Base-by-base conservation (phyloP, 2,113 vertebrate genomes). In the Anthoscopus minutus region DNA sequence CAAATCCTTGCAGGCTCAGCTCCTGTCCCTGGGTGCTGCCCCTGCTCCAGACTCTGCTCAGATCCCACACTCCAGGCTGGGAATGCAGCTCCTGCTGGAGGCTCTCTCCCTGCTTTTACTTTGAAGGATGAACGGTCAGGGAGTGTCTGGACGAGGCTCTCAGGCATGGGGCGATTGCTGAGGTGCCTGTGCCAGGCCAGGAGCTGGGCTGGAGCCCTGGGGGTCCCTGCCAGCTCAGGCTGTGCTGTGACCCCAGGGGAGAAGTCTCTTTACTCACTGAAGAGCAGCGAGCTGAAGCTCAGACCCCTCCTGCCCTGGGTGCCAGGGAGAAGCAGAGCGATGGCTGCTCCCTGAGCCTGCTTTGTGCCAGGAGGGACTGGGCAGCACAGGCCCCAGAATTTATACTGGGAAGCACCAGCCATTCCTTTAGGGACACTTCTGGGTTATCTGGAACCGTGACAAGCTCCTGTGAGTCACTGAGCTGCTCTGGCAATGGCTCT, bases 121-220 rank as follows among this genome's bases (percentile, higher is more conserved):
- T 8, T 4, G 20, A 4, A n/a, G 23, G 30, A 27, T 6, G 3
- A 15, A 2, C 13, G 24, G 22, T 0, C 21, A 11, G 16, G 38
- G 58, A 18, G 28, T 2, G 85, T 6, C 9, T 31, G 57, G 48
- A 5, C 16, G 8, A 6, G 13, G 31, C 47, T 67, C 23, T 17
- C 11, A 12, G 57, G 65, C 2, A 1, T 2, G 35, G 16, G 60
- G 45, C 13, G 13, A 53, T 7, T 44, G 37, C 11, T 21, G 62
- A 28, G 51, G 13, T 7, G 48, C 22, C 62, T 35, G 65, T 28
- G 84, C 30, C 57, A 38, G 19, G 13, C 40, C 57, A 48, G 30
- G 30, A 10, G 47, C 40, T 20, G 64, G 13, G 25, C 56, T 78
- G 33, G 0, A 6, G 17, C 40, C 35, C 5, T 4, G 42, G 14